These are phyloP conservation scores for Ctenosaura bakeri DNA, from an alignment of 2,797 vertebrate genomes.

Conservation along the genomic window DNA sequence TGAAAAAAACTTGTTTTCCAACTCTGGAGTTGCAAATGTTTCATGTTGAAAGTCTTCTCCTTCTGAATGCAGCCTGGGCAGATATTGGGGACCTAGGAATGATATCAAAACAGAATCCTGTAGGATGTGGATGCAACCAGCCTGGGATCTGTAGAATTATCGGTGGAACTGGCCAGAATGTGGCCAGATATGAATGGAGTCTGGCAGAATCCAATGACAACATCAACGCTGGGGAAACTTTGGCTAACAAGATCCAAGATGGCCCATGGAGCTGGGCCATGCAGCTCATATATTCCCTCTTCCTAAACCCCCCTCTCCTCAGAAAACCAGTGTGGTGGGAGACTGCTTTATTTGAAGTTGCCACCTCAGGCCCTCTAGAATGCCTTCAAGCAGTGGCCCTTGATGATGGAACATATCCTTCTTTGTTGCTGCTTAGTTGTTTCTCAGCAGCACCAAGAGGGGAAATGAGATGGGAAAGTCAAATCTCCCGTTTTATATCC, in stretches of 20 bases:
- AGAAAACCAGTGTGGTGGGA: background rate
- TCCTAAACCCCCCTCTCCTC: background rate
- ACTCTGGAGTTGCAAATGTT: background rate
- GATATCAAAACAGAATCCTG: background rate
- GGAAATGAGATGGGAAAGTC: background rate
- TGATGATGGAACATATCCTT: background rate
- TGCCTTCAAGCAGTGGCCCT: background rate
- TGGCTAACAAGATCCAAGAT: background rate
- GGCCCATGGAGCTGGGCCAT: background rate
- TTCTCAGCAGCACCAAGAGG: background rate
- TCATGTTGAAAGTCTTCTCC: background rate
- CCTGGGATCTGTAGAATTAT: background rate
- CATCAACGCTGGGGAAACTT: background rate
- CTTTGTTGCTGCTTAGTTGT: background rate
- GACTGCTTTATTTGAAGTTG: background rate
- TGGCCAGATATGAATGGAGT: background rate
- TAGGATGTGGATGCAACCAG: background rate
- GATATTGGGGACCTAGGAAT: background rate
- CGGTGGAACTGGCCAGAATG: background rate
- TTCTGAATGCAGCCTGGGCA: background rate
- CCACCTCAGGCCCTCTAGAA: background rate
- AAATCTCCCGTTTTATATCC: background rate
- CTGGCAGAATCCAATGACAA: background rate
- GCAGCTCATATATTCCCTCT: background rate
- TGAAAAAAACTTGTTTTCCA: too few relatives aligned